Base-by-base conservation (phyloP, 2,113 vertebrate species). In the Cepphus grylle region DNA sequence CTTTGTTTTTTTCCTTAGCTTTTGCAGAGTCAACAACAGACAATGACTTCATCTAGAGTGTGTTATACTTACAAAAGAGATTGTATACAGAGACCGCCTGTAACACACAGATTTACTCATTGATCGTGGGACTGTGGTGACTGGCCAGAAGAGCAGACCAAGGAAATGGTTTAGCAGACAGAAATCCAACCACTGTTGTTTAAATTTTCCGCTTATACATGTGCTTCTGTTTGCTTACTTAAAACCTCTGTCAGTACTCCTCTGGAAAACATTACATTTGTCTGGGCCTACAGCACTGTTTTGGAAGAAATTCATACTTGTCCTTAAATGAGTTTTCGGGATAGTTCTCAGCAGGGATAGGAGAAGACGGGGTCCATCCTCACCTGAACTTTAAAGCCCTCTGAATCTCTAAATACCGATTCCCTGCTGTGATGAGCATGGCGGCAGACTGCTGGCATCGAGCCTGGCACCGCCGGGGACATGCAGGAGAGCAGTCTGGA, bases 181-280 rank as follows among this genome's bases (percentile, higher is more conserved):
- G 56, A 81, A 95, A 78, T 65, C 53, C 22, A 40, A 29, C 10
- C 14, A 53, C 7, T 71, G 32, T 29, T 95, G 36, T 87, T 85
- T 84, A 73, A 65, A 25, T 67, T 55, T 87, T 55, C 21, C 4
- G 14, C 26, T 81, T 70, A 70, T 43, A 61, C 26, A 56, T 32
- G 40, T 66, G 59, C 67, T 87, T 90, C 53, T 94, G 10, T 81
- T 90, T 88, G 61, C 40, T 70, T 92, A 36, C 69, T 94, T 66
- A 78, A 95, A 94, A 70, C 19, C 53, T 55, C 11, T 81, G 21
- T 69, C 32, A 47, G 18, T 36, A 27, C 47, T 77, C 12, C 53
- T 84, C 43, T 45, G 26, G 78, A 92, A 94, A 87, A 72, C 42
- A 59, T 45, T 55, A 87, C 26, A 20, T 65, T 59, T 67, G 9